Base-by-base conservation (phyloP, 1,140 invertebrate species). In the Aplysia californica region DNA sequence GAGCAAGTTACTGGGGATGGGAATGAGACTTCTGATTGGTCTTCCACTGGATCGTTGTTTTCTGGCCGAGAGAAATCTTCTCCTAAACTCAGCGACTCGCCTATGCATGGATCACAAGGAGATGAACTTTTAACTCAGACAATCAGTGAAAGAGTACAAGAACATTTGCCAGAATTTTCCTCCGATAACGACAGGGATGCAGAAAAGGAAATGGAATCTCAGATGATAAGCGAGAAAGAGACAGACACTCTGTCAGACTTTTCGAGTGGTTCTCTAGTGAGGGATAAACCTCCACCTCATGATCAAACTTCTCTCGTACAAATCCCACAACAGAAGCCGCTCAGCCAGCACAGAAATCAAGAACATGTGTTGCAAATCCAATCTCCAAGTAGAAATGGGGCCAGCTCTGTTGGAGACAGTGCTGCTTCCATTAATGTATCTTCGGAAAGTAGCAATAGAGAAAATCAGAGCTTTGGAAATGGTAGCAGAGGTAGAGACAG, bases 21-120 rank as follows among this genome's bases (percentile, higher is more conserved):
- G 59, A 66, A 79, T 21, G 83, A 83, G n/a, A 76, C 71, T 33
- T 84, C 81, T 55, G 81, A 84, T 41, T 83, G 81, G 81, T 76
- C 80, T 35, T 84, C 83, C 23, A 78, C 81, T 38, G 70, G 73
- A 21, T 73, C 69, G 58, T 72, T 70, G 26, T 64, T 41, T 6
- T 79, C 50, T 41, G 59, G 4, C 38, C 21, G 15, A 39, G 36
- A 68, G 35, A 68, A 39, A 68, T 4, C 3, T n/a, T 68, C 66
- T 15, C 36, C 66, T 6, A 23, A 70, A 44, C n/a, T 10, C 26
- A 26, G 39, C 26, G 29, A 26, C 38, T 18, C 4, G 10, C 2
- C 10, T 6, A 26, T 6, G 6, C 10, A 26, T 61, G 29, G 58
- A 18, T 10, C 80, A 83, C n/a, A 15, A 64, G 80, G 78, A 3